Evolutionary conservation across 2,113 vertebrate species (phyloP).

Genomic region (Myodes glareolus): DNA sequence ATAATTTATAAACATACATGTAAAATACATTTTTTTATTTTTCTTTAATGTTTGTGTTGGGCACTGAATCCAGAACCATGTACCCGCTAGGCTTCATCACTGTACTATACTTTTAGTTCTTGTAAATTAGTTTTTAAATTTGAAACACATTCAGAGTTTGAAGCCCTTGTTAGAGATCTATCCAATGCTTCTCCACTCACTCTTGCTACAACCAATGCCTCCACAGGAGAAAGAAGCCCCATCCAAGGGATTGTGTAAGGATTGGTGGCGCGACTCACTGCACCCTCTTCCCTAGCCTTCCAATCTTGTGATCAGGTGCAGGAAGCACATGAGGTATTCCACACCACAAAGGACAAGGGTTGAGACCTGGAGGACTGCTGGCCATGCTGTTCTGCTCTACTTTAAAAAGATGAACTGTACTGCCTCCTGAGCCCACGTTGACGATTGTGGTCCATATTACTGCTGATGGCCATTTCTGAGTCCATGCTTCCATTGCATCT

Average conservation of each 20-base stretch:
- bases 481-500: background rate
- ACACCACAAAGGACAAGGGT: background rate
- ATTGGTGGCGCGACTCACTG: fast-evolving
- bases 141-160: background rate
- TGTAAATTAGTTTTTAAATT: background rate
- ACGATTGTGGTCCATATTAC: background rate
- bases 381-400: background rate
- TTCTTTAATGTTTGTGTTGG: background rate
- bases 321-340: background rate
- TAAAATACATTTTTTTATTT: background rate
- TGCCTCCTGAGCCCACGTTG: background rate
- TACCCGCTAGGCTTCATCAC: background rate
- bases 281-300: background rate
- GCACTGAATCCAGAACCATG: background rate
- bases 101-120: background rate
- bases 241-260: too few species aligned
- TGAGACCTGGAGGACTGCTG: background rate
- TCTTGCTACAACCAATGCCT: background rate
- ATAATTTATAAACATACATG: background rate
- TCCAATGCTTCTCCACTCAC: background rate
- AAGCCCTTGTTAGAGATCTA: background rate
- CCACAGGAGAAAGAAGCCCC: too few species aligned
- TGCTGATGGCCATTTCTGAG: background rate
- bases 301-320: background rate
- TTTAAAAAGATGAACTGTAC: background rate